Evolutionary conservation across 2,797 vertebrate genomes (phyloP).

Genomic region (Clarias pachynema): DNA sequence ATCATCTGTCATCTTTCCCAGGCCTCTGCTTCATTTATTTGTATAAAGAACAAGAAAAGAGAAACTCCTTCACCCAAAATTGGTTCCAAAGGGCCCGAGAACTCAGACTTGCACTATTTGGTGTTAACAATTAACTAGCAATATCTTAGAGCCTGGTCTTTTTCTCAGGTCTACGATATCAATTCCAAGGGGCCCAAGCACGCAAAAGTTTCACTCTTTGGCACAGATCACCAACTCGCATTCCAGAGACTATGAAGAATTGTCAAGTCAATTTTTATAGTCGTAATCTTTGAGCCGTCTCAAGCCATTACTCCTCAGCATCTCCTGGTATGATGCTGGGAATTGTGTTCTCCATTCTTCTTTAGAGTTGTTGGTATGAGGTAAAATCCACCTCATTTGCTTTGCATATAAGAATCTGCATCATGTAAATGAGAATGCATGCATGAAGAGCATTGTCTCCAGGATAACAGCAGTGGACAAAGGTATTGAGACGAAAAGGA

Average conservation of each 20-base stretch:
- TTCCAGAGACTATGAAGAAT: not conserved
- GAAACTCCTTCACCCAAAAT: not conserved
- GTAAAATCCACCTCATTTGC: not conserved
- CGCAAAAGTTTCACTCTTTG: slow-evolving; percentile 7
- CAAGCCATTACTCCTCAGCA: not conserved
- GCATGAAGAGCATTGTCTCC: not conserved
- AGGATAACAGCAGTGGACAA: too few relatives aligned
- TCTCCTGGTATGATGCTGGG: too few relatives aligned
- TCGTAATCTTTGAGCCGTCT: not conserved
- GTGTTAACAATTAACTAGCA: not conserved
- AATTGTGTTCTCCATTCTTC: not conserved
- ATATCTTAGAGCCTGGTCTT: slow-evolving; percentile 9
- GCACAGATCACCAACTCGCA: slow-evolving; percentile 1
- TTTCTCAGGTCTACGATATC: slow-evolving; percentile 19
- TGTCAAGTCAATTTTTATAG: slow-evolving; percentile 3
- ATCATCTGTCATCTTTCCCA: not conserved
- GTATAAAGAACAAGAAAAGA: slow-evolving; percentile 2
- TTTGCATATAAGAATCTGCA: slow-evolving; percentile 1
- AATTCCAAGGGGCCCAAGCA: slow-evolving; percentile 28
- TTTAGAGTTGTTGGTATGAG: not conserved
- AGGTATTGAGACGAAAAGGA: too few relatives aligned
- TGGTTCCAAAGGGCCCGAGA: slow-evolving; percentile 8
- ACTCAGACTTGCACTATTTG: slow-evolving; percentile 18
- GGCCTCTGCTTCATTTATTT: slow-evolving; percentile 21
- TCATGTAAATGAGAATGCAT: not conserved